A percentile compares a stretch with the other conserved stretches of the same genome.
Evolutionary conservation across 2,797 vertebrate species (phyloP).

Genomic region (Serranus cabrilla): DNA sequence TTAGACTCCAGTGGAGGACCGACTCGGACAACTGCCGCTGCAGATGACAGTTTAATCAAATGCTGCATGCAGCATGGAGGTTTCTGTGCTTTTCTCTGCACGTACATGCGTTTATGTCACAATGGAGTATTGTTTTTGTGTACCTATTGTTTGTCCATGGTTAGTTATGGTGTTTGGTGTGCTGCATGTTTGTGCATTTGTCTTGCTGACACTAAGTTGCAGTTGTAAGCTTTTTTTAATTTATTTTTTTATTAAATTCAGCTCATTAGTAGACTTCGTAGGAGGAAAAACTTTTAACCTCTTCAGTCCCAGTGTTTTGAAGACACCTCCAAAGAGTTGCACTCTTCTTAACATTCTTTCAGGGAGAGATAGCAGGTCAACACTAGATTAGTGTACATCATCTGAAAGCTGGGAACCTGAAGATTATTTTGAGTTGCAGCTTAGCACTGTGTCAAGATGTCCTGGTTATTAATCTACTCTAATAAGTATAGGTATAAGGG

Average conservation of each 20-base stretch:
- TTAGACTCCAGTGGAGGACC: constrained; percentile 58
- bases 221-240: neutral
- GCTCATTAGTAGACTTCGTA: constrained; percentile 21
- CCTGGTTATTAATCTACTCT: too few species aligned
- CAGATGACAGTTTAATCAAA: constrained; percentile 67
- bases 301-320: constrained; percentile 1
- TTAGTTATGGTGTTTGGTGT: neutral
- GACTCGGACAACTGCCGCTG: constrained; percentile 42
- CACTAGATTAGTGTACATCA: too few species aligned
- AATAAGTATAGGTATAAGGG: too few species aligned
- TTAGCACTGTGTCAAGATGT: too few species aligned
- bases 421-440: too few species aligned
- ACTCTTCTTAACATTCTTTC: too few species aligned
- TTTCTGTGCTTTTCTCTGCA: constrained; percentile 15
- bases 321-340: neutral
- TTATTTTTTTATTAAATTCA: neutral
- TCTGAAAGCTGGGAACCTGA: too few species aligned
- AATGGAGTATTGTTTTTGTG: neutral
- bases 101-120: constrained; percentile 23
- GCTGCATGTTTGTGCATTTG: neutral
- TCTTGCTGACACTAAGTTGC: constrained; percentile 16
- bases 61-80: constrained; percentile 23
- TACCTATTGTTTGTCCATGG: neutral
- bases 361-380: too few species aligned
- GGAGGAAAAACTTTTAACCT: neutral